Percentiles rank a stretch among this genome's conserved stretches.
phyloP scores from a whole-genome alignment of 2,888 invertebrate species.

The Drosophila prostipennis region DNA sequence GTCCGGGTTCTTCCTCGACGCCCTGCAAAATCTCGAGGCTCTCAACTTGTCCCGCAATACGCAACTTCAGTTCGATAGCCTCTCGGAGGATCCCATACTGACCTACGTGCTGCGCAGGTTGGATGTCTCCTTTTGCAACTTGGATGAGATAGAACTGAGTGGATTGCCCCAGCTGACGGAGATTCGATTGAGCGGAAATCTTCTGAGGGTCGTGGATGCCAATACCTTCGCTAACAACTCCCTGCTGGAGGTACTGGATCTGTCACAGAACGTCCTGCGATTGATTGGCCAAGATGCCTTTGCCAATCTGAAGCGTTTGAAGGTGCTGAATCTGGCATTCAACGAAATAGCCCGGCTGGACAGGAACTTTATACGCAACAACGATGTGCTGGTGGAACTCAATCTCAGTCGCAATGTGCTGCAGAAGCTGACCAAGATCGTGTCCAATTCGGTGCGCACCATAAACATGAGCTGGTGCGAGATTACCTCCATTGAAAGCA shows the following conservation, averaged over 20 bases:
- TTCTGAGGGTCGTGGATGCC: slow-evolving; percentile 86
- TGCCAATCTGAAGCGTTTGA: slow-evolving; percentile 86
- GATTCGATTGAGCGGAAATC: slow-evolving; percentile 87
- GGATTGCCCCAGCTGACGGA: slow-evolving; percentile 87
- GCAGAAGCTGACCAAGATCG: slow-evolving; percentile 86
- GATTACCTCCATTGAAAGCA: slow-evolving; percentile 86
- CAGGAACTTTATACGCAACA: slow-evolving; percentile 86
- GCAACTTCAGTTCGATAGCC: slow-evolving; percentile 84
- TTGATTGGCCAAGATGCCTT: slow-evolving; percentile 87
- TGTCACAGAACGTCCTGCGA: slow-evolving; percentile 88
- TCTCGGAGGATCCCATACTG: slow-evolving; percentile 83
- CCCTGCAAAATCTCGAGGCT: slow-evolving; percentile 86
- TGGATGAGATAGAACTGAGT: slow-evolving; percentile 86
- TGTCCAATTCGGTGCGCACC: slow-evolving; percentile 86
- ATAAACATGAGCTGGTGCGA: slow-evolving; percentile 89
- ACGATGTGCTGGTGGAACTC: slow-evolving; percentile 86
- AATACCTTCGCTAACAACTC: slow-evolving; percentile 87
- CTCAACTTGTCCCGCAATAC: slow-evolving; percentile 88
- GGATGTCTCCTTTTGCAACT: slow-evolving; percentile 87
- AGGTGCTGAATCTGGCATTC: slow-evolving; percentile 88
- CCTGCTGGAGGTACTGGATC: slow-evolving; percentile 86
- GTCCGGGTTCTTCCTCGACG: slow-evolving; percentile 85
- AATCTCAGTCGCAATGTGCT: slow-evolving; percentile 89
- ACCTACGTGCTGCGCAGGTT: slow-evolving; percentile 86
- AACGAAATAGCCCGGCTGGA: slow-evolving; percentile 88